phyloP scores from a whole-genome alignment of 2,888 invertebrate genomes.

The Nomada fucata region DNA sequence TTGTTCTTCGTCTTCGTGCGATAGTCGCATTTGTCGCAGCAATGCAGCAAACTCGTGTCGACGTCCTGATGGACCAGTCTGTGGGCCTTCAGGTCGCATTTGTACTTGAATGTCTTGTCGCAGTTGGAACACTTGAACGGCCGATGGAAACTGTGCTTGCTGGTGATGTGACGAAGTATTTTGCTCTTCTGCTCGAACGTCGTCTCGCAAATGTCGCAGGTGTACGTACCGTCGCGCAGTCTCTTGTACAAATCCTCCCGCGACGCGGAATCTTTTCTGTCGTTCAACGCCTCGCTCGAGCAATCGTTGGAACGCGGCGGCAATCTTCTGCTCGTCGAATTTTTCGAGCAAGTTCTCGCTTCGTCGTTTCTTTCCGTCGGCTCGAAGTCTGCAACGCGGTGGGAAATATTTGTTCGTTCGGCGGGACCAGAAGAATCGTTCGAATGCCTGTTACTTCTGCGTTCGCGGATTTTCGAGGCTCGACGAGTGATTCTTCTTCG shows the following conservation, averaged over 20 bases:
- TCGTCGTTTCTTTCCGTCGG: background rate
- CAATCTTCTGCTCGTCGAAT: background rate
- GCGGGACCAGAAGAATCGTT: background rate
- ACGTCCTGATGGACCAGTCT: constrained; percentile 65
- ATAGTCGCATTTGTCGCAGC: constrained; percentile 77
- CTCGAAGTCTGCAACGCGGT: background rate
- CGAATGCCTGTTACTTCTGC: background rate
- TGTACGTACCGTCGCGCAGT: constrained; percentile 68
- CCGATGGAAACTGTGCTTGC: constrained; percentile 75
- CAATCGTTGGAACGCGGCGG: background rate
- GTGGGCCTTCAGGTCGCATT: constrained; percentile 75
- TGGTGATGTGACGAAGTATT: constrained; percentile 73
- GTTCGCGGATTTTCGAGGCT: background rate
- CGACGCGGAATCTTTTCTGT: constrained; percentile 1
- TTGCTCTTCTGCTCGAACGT: constrained; percentile 73
- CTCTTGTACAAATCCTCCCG: constrained; percentile 60
- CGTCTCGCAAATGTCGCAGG: constrained; percentile 65
- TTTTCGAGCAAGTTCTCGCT: background rate
- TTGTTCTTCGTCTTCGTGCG: constrained; percentile 73
- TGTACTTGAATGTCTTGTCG: constrained; percentile 74
- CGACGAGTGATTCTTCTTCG: constrained; percentile 32
- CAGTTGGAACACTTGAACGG: constrained; percentile 73
- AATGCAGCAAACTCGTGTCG: constrained; percentile 63
- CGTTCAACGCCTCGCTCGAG: background rate
- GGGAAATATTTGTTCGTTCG: background rate